Base-by-base conservation (phyloP, 2,888 invertebrate genomes). In the Dolichopus griseipennis region DNA sequence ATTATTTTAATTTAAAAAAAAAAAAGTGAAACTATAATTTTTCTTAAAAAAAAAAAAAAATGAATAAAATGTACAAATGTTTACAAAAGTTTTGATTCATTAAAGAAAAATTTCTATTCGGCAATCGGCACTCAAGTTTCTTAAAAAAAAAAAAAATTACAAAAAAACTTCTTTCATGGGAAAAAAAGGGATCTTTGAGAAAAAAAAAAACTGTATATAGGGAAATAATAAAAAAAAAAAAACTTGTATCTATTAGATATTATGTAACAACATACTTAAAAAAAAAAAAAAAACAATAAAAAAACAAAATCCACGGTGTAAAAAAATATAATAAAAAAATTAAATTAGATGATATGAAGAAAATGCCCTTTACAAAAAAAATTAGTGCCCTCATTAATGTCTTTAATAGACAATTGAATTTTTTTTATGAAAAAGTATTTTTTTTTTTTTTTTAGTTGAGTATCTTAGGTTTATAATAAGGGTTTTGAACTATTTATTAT, bases 21-120 rank as follows among this genome's bases (percentile, higher is more conserved):
- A 12, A 41, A 52, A 52, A 52, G 4, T 15, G 9, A 18, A 52
- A 27, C 27, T 27, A 27, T 52, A 9, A 52, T 52, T 52, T 52
- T 52, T 18, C 52, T 12, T 18, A 1, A 18, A 52, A 52, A 52
- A 12, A 52, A 52, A 18, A 18, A 52, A 52, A 15, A 12, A 52
- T 18, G 18, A 52, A 18, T 52, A 18, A 12, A 12, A 6, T 52
- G 15, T 52, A 52, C 15, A 52, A 52, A 52, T 52, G 52, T 52
- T 52, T 52, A 52, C 52, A 52, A 52, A 52, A 52, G 18, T 52
- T 52, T 52, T 52, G 52, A 52, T 52, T 52, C 15, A 52, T 52
- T 52, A 52, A 43, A 41, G 15, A 15, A 41, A 41, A 12, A n/a
- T n/a, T 41, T 9, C 12, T 41, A 6, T 41, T 41, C 41, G 8